Evolutionary conservation across 2,797 vertebrate species (phyloP).

Genomic region (Pantherophis vulpinus): DNA sequence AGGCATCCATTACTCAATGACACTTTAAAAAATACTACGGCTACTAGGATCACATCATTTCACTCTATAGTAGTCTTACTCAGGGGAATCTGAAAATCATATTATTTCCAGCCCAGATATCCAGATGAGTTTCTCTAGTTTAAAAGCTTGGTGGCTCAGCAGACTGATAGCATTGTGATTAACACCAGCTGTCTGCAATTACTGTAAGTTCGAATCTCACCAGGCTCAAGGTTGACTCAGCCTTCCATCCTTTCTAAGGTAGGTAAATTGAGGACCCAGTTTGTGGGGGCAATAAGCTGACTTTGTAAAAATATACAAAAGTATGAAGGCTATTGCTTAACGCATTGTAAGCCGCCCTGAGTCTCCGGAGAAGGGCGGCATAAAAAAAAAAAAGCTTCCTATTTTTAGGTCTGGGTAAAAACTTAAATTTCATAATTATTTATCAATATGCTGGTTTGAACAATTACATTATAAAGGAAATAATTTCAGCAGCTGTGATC

Average conservation of each 20-base stretch:
- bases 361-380: too few relatives aligned
- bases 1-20: not conserved
- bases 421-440: not conserved
- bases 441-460: not conserved
- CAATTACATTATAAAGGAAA: not conserved
- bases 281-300: too few relatives aligned
- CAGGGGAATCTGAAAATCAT: not conserved
- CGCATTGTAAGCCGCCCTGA: too few relatives aligned
- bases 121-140: not conserved
- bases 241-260: too few relatives aligned
- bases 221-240: too few relatives aligned
- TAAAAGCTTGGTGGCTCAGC: not conserved
- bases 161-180: too few relatives aligned
- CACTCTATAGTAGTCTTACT: not conserved
- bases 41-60: slow-evolving; percentile 5
- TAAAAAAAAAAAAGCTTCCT: not conserved
- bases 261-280: too few relatives aligned
- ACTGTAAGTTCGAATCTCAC: too few relatives aligned
- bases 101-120: not conserved
- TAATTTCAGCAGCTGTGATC: not conserved
- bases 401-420: not conserved
- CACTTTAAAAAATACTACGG: not conserved
- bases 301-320: too few relatives aligned
- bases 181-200: too few relatives aligned
- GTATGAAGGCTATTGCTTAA: too few relatives aligned